Conservation (phyloP, 1,140 invertebrate species). For the Cydia fagiglandana region DNA sequence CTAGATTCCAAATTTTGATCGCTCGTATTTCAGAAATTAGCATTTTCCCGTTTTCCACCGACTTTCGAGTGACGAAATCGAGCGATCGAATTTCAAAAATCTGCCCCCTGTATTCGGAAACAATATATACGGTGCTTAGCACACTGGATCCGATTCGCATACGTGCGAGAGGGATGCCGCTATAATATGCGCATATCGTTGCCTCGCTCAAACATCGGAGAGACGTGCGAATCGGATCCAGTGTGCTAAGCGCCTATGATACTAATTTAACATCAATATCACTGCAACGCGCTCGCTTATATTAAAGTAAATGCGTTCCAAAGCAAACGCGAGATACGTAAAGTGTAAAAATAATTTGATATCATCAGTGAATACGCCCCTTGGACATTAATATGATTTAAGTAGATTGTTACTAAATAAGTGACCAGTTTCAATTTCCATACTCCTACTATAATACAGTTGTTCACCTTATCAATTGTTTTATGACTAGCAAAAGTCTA, state of each 20-base stretch:
- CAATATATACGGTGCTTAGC: not conserved
- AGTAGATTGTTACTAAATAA: conserved; percentile 26
- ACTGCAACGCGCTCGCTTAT: not conserved
- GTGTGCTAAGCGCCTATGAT: too few species aligned
- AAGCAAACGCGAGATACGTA: not conserved
- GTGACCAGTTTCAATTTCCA: conserved; percentile 29
- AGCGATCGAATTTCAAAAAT: too few species aligned
- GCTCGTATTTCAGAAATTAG: too few species aligned
- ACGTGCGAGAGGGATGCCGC: too few species aligned
- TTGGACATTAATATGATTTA: not conserved
- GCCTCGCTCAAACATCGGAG: too few species aligned
- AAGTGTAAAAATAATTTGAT: not conserved
- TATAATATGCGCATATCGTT: too few species aligned
- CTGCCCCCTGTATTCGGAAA: too few species aligned
- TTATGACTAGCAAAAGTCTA: conserved; percentile 75
- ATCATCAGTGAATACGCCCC: not conserved
- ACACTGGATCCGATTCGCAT: too few species aligned
- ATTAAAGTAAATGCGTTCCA: not conserved
- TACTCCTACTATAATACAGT: conserved; percentile 4
- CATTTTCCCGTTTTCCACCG: too few species aligned
- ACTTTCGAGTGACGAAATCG: too few species aligned
- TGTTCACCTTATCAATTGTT: conserved; percentile 38
- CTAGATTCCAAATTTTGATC: too few species aligned
- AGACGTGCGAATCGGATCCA: too few species aligned
- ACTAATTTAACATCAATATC: not conserved